phyloP scores from a whole-genome alignment of 2,888 invertebrate species.

The Ellobium chinense region DNA sequence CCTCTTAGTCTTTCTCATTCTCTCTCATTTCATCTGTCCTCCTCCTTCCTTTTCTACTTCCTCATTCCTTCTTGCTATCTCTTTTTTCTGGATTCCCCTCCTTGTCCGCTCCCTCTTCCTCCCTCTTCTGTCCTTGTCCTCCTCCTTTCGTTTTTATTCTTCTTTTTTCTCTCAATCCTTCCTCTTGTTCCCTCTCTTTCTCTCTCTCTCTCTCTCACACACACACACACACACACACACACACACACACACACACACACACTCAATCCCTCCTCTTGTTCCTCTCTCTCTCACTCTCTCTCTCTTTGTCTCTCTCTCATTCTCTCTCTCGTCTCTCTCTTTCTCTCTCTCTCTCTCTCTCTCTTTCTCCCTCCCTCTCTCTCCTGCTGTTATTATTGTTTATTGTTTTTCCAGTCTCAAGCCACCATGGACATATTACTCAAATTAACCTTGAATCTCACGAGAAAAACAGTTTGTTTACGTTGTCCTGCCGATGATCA shows the following conservation, averaged over 20 bases:
- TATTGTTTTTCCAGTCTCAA: background rate
- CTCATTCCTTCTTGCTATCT: background rate
- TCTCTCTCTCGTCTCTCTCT: background rate
- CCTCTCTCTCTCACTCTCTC: background rate
- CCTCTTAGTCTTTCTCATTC: too few species aligned
- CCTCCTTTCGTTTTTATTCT: background rate
- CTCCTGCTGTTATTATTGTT: background rate
- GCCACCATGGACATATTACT: too few species aligned
- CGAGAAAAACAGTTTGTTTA: too few species aligned
- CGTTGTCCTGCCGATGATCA: too few species aligned
- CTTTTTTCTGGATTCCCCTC: background rate
- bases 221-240: background rate
- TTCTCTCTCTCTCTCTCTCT: background rate
- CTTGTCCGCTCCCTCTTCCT: background rate
- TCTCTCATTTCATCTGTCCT: too few species aligned
- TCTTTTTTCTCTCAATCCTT: background rate
- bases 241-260: background rate
- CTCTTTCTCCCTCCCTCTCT: background rate
- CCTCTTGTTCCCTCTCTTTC: background rate
- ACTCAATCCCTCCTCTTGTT: background rate
- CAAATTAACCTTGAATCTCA: too few species aligned
- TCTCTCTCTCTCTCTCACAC: slow-evolving; percentile 1
- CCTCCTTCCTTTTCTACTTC: background rate
- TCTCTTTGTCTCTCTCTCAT: background rate
- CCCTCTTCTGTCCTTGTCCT: background rate